Evolutionary conservation across 1,140 invertebrate genomes (phyloP).

Genomic region (Dermatophagoides farinae): DNA sequence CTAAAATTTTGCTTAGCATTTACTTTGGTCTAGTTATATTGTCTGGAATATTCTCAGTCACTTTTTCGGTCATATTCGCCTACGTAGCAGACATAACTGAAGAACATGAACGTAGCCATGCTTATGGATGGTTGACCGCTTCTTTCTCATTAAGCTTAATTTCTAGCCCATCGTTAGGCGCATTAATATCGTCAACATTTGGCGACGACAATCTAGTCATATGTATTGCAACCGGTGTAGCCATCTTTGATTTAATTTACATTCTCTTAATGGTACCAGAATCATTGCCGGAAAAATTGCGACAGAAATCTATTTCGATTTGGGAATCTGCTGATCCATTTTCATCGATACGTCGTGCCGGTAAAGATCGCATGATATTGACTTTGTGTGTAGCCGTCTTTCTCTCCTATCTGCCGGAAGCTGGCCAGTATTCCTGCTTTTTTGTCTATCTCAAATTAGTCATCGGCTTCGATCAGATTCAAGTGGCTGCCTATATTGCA

Average conservation of each 20-base stretch:
- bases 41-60: constrained; percentile 93
- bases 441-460: constrained; percentile 97
- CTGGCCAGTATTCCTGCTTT: constrained; percentile 96
- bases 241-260: constrained; percentile 89
- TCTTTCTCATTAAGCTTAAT: constrained; percentile 96
- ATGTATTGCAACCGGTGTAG: constrained; percentile 79
- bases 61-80: constrained; percentile 95
- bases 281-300: constrained; percentile 79
- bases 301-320: constrained; percentile 53
- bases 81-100: constrained; percentile 99
- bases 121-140: constrained; percentile 85
- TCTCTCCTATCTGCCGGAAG: constrained; percentile 91
- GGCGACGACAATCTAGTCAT: constrained; percentile 87
- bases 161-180: constrained; percentile 86
- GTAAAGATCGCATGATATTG: constrained; percentile 83
- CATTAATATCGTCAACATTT: constrained; percentile 56
- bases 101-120: constrained; percentile 77
- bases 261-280: constrained; percentile 94
- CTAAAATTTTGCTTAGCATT: constrained; percentile 40
- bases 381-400: constrained; percentile 93
- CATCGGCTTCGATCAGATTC: constrained; percentile 81
- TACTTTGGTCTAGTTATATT: constrained; percentile 99
- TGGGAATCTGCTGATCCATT: constrained; percentile 95
- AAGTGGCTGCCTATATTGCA: constrained; percentile 93
- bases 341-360: constrained; percentile 70